These are phyloP conservation scores for Enoplosus armatus DNA, from an alignment of 2,797 vertebrate genomes.

Conservation along the genomic window DNA sequence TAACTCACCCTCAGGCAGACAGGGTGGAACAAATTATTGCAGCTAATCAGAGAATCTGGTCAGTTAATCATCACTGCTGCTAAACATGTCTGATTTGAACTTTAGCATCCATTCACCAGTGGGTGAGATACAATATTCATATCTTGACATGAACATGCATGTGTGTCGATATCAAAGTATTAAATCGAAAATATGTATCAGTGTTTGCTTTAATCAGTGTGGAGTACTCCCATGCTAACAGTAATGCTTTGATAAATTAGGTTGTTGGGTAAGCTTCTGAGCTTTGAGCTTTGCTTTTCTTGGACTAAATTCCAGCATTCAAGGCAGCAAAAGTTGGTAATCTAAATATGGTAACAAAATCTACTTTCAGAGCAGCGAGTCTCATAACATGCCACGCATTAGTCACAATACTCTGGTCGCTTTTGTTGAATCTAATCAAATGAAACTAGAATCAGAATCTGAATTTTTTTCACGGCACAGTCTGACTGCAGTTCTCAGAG, in stretches of 20 bases:
- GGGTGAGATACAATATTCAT: too few species aligned
- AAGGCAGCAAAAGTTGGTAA: slow-evolving; percentile 17
- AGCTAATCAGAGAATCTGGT: slow-evolving; percentile 35
- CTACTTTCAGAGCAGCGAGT: slow-evolving; percentile 3
- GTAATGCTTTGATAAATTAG: slow-evolving; percentile 18
- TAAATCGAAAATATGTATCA: not conserved
- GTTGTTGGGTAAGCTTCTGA: slow-evolving; percentile 30
- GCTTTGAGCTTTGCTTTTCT: slow-evolving; percentile 13
- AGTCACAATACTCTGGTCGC: not conserved
- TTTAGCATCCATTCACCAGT: too few species aligned
- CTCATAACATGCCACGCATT: not conserved
- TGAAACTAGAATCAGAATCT: not conserved
- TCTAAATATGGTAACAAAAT: slow-evolving; percentile 19
- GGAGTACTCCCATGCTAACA: slow-evolving; percentile 15
- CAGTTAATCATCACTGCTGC: not conserved
- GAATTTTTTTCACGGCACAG: not conserved
- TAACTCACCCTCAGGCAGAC: slow-evolving; percentile 22
- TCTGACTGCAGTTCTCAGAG: too few species aligned
- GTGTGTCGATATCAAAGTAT: slow-evolving; percentile 14
- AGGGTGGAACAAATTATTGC: not conserved
- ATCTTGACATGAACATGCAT: too few species aligned
- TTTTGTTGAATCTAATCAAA: slow-evolving; percentile 1
- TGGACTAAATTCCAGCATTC: slow-evolving; percentile 17
- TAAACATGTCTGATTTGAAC: slow-evolving; percentile 7
- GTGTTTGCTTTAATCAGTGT: slow-evolving; percentile 10